A percentile compares a stretch with the other conserved stretches of the same genome.
Evolutionary conservation across 2,797 vertebrate genomes (phyloP).

Genomic region (Coendou prehensilis): DNA sequence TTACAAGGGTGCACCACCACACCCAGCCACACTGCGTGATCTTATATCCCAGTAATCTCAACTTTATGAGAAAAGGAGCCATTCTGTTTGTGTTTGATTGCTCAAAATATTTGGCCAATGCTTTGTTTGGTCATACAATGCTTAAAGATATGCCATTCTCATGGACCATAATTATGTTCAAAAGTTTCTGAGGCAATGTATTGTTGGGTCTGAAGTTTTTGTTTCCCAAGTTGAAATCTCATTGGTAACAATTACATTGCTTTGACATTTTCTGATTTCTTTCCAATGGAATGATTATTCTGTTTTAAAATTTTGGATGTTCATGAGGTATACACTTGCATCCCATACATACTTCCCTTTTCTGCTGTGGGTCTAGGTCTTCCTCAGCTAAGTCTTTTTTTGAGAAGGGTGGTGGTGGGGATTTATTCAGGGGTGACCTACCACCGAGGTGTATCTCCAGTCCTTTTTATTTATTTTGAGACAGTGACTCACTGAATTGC

Average conservation of each 20-base stretch:
- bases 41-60: neutral
- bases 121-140: neutral
- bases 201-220: neutral
- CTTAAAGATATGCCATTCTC: neutral
- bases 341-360: fast-evolving
- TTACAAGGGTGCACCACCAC: neutral
- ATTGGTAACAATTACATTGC: neutral
- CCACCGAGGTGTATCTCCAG: neutral
- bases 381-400: neutral
- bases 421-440: neutral
- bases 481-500: neutral
- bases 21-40: neutral
- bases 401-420: neutral
- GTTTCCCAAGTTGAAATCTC: slow-evolving; percentile 53
- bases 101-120: fast-evolving
- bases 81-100: neutral
- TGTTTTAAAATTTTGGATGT: neutral
- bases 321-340: fast-evolving
- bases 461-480: neutral
- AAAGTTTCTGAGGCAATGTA: slow-evolving; percentile 33
- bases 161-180: neutral
- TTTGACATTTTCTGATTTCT: neutral
- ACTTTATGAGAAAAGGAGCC: fast-evolving
- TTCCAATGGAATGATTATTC: neutral
- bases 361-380: fast-evolving